phyloP scores from a whole-genome alignment of 2,888 invertebrate species.

The Athalia circularis region DNA sequence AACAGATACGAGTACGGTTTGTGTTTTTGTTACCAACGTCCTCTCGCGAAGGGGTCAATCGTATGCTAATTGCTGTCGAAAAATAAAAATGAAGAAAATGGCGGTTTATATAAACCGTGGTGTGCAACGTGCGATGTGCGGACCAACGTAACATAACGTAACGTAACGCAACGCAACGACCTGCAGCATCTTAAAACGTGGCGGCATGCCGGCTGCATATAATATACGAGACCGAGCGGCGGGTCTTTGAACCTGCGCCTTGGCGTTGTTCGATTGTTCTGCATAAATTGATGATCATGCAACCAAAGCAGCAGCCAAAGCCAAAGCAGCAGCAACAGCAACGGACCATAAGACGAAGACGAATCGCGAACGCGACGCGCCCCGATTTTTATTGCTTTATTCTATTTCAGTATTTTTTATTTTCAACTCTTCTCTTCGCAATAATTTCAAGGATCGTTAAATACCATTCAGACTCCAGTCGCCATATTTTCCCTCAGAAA shows the following conservation, averaged over 20 bases:
- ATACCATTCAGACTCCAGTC: too few relatives aligned
- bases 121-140: background rate
- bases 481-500: too few relatives aligned
- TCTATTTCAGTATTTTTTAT: background rate
- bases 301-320: too few relatives aligned
- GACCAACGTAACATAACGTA: background rate
- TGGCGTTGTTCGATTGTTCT: slow-evolving; percentile 72
- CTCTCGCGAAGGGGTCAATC: slow-evolving; percentile 66
- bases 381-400: background rate
- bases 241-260: slow-evolving; percentile 54
- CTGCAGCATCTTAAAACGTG: background rate
- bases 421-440: background rate
- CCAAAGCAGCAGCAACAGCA: too few relatives aligned
- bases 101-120: background rate
- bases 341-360: slow-evolving; percentile 36
- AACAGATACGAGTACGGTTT: slow-evolving; percentile 59
- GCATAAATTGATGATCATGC: slow-evolving; percentile 72
- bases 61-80: slow-evolving; percentile 71
- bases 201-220: slow-evolving; percentile 34
- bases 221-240: slow-evolving; percentile 44
- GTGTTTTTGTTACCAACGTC: slow-evolving; percentile 57
- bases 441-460: too few relatives aligned
- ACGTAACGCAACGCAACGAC: background rate
- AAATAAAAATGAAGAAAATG: slow-evolving; percentile 7
- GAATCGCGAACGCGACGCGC: background rate